Percentiles rank a stretch among this genome's conserved stretches.
Conservation (phyloP, 2,888 invertebrate genomes). For the Fragum whitleyi region DNA sequence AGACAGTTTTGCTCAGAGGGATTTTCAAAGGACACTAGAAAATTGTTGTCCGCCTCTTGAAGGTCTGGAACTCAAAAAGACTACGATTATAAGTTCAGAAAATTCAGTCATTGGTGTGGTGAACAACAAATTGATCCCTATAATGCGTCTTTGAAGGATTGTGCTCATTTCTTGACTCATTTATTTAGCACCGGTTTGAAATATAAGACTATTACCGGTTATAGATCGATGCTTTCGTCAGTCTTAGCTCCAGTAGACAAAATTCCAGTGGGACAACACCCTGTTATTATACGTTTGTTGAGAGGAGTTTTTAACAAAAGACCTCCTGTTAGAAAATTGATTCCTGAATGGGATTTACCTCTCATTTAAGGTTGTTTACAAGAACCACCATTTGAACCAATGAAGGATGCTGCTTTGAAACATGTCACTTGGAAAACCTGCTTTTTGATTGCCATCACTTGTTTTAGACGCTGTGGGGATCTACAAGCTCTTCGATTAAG, state of each 20-base stretch:
- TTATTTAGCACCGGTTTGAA: slow-evolving; percentile 25
- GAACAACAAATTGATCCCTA: slow-evolving; percentile 47
- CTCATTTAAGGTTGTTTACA: slow-evolving; percentile 18
- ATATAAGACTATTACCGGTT: slow-evolving; percentile 32
- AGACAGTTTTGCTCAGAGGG: slow-evolving; percentile 43
- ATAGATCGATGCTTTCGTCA: slow-evolving; percentile 39
- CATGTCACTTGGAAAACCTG: slow-evolving; percentile 26
- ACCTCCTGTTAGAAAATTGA: slow-evolving; percentile 26
- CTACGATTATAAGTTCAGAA: slow-evolving; percentile 44
- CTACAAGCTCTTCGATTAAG: slow-evolving; percentile 14
- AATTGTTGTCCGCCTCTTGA: slow-evolving; percentile 52
- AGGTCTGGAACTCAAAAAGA: slow-evolving; percentile 54
- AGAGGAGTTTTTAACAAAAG: slow-evolving; percentile 37
- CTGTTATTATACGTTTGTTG: slow-evolving; percentile 28
- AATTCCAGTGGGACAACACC: slow-evolving; percentile 26
- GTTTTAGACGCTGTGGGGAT: slow-evolving; percentile 13
- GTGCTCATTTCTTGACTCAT: slow-evolving; percentile 41
- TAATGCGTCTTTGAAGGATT: slow-evolving; percentile 44
- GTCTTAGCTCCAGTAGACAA: slow-evolving; percentile 22
- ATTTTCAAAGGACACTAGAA: slow-evolving; percentile 52
- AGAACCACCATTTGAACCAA: slow-evolving; percentile 27
- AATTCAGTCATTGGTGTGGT: slow-evolving; percentile 61
- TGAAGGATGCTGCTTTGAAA: slow-evolving; percentile 24
- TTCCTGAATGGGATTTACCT: slow-evolving; percentile 41
- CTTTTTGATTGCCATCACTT: slow-evolving; percentile 24